Percentiles rank a stretch among this genome's conserved stretches.
Evolutionary conservation across 2,888 invertebrate genomes (phyloP).

Genomic region (Galerucella calmariensis): DNA sequence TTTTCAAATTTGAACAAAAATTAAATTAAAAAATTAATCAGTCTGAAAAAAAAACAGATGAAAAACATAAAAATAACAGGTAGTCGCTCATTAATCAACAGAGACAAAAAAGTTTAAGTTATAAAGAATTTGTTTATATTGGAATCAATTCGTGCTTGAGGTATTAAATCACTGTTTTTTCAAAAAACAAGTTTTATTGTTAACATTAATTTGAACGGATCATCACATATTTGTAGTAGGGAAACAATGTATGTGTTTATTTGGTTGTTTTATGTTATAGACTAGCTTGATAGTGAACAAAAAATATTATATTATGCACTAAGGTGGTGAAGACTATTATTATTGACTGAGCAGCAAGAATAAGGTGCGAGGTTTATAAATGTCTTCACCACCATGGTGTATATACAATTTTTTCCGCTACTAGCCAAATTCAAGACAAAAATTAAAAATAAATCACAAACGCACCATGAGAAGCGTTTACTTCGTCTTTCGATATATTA

Average conservation of each 20-base stretch:
- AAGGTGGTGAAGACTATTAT: too few species aligned
- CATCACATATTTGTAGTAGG: background rate
- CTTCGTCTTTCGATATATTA: too few species aligned
- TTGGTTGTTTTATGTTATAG: too few species aligned
- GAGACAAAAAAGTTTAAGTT: background rate
- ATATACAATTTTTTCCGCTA: too few species aligned
- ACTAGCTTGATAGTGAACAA: too few species aligned
- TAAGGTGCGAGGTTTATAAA: too few species aligned
- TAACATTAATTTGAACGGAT: background rate
- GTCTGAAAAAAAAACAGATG: background rate
- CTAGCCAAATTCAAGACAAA: too few species aligned
- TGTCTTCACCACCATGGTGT: too few species aligned
- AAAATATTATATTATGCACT: too few species aligned
- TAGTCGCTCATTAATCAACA: background rate
- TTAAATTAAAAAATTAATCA: background rate
- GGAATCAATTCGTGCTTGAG: background rate
- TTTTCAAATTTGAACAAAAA: background rate
- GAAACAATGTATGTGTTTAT: background rate
- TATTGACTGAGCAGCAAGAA: too few species aligned
- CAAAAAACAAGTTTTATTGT: background rate
- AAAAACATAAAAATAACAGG: background rate
- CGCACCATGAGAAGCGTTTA: too few species aligned
- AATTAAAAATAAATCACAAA: too few species aligned
- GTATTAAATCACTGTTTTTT: background rate
- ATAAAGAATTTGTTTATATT: conserved; percentile 10